A percentile compares a stretch with the other conserved stretches of the same genome.
These are phyloP conservation scores for Danio albolineatus DNA, from an alignment of 2,797 vertebrate genomes.

Conservation along the genomic window DNA sequence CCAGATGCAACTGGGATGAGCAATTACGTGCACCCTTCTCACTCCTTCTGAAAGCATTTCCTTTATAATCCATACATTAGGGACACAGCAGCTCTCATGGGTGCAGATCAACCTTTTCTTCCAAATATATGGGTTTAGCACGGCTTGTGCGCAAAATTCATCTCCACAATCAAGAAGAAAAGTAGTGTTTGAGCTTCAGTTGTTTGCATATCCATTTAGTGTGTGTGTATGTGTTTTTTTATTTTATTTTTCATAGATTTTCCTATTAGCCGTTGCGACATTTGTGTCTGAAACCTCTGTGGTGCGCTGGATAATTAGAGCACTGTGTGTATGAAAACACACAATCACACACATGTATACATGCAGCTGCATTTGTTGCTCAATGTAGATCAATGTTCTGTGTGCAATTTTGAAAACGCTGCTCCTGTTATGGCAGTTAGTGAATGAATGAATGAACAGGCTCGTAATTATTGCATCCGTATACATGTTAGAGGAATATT, in stretches of 20 bases:
- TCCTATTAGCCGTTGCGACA: slow-evolving; percentile 19
- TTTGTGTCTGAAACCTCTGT: slow-evolving; percentile 45
- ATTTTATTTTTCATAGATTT: slow-evolving; percentile 49
- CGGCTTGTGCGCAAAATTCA: neutral
- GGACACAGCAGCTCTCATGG: neutral
- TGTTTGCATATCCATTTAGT: neutral
- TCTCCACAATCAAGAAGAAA: too few relatives aligned
- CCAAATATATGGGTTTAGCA: neutral
- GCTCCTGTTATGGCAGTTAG: neutral
- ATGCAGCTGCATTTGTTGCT: neutral
- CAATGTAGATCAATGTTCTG: neutral
- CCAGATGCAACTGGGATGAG: neutral
- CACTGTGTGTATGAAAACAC: slow-evolving; percentile 31
- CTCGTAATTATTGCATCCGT: neutral
- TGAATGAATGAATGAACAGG: neutral
- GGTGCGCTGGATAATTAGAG: slow-evolving; percentile 46
- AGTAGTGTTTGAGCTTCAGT: neutral
- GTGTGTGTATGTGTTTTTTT: neutral
- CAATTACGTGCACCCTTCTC: neutral
- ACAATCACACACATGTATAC: slow-evolving; percentile 24
- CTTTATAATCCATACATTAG: slow-evolving; percentile 15
- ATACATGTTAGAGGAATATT: neutral
- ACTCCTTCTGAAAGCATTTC: slow-evolving; percentile 4
- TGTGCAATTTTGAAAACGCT: slow-evolving; percentile 2
- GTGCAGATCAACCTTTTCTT: neutral